Evolutionary conservation across 1,140 invertebrate species (phyloP), one percentile per base, ranked within the genome.

Genomic region (Theocolax elegans): DNA sequence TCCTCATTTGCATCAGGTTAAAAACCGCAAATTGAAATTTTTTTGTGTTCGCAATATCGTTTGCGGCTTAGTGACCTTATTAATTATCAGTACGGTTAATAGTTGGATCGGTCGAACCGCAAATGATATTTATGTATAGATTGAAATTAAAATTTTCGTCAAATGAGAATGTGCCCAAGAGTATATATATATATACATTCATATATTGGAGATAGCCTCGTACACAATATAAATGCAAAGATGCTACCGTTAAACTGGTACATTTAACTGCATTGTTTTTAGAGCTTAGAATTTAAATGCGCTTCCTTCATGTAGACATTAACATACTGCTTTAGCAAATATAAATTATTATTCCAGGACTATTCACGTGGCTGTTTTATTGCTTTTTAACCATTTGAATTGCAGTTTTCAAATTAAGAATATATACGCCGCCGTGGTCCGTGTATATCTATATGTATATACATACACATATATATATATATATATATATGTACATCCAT

Each of bases 221-320:
- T 48, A 8, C 8, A 48, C 44, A 49, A 67, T 67, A 67, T 59
- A 59, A 67, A 67, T 67, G 54, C 42, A 49, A 67, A 67, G 38
- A 29, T 67, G 40, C 42, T 48, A 59, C 64, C 31, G 44, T 67
- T 67, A 59, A 59, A 25, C 53, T 38, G n/a, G 19, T 31, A 58
- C 10, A 46, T 44, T 56, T 31, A 21, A 44, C 17, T 25, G 29
- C 31, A 48, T 59, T 67, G 44, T 67, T 48, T 67, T 56, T 58
- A 27, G 12, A 56, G 21, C 1, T 31, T 67, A 58, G 21, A 54
- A 66, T 42, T 51, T 66, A 65, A 66, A 56, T 56, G 23, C 17
- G 15, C 10, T 19, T 29, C 10, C 19, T 64, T 49, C 15, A 44
- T 27, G 23, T 21, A 48, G 17, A 54, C 4, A 66, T 51, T 66